phyloP scores from a whole-genome alignment of 2,888 invertebrate genomes.

The Mechanitis messenoides region DNA sequence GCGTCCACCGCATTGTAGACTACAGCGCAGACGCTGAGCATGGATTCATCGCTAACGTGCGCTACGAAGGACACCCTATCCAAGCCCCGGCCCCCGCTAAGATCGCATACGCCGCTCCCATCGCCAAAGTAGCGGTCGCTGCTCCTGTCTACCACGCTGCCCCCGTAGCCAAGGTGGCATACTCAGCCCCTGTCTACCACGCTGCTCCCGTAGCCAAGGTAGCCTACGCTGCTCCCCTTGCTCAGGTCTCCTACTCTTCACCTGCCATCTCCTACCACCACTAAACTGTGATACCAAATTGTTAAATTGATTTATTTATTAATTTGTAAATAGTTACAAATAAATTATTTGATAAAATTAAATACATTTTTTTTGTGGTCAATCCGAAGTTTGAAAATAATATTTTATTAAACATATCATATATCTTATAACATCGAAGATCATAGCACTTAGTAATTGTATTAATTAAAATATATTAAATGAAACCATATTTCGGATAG shows the following conservation, averaged over 20 bases:
- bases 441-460: too few relatives aligned
- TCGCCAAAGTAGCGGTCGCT: constrained; percentile 39
- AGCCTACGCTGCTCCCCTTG: constrained; percentile 43
- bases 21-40: constrained; percentile 62
- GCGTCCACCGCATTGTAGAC: constrained; percentile 63
- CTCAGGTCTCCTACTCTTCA: constrained; percentile 44
- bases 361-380: too few relatives aligned
- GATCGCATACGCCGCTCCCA: constrained; percentile 32
- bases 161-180: constrained; percentile 24
- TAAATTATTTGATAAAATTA: too few relatives aligned
- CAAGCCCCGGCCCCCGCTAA: constrained; percentile 34
- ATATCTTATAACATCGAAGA: too few relatives aligned
- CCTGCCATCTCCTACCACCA: constrained; percentile 59
- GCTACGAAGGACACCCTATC: constrained; percentile 60
- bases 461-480: too few relatives aligned
- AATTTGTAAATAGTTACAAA: too few relatives aligned
- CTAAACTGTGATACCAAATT: constrained; percentile 39
- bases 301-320: not conserved
- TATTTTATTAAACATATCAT: too few relatives aligned
- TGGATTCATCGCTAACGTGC: constrained; percentile 68
- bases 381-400: too few relatives aligned
- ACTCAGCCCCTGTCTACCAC: constrained; percentile 29
- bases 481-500: too few relatives aligned
- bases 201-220: constrained; percentile 33
- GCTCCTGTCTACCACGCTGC: constrained; percentile 28